Conservation (phyloP, 1,140 invertebrate genomes). For the Lysiphlebus fabarum region DNA sequence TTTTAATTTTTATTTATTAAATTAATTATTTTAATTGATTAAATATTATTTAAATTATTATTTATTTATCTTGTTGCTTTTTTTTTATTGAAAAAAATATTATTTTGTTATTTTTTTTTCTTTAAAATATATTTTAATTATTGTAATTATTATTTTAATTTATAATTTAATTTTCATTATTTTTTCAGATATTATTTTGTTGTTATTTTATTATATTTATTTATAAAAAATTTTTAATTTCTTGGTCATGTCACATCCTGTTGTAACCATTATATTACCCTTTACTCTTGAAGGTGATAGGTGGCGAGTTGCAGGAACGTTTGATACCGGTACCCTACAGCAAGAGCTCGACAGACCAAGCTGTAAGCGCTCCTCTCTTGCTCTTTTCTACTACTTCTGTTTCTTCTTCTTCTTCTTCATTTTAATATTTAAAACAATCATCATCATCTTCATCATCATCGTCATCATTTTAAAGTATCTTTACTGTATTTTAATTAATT, state of each 20-base stretch:
- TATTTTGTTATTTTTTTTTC: too few relatives aligned
- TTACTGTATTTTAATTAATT: conserved; percentile 6
- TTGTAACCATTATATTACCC: conserved; percentile 64
- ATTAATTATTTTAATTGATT: too few relatives aligned
- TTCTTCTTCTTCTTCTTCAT: conserved; percentile 31
- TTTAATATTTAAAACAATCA: conserved; percentile 16
- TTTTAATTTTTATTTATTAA: too few relatives aligned
- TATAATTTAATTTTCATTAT: too few relatives aligned
- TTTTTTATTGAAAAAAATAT: too few relatives aligned
- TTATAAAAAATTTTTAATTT: conserved; percentile 27
- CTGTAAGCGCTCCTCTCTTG: conserved; percentile 80
- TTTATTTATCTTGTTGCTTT: too few relatives aligned
- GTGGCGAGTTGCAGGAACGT: conserved; percentile 98
- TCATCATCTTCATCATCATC: conserved; percentile 20
- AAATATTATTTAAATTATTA: too few relatives aligned
- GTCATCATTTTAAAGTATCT: too few relatives aligned
- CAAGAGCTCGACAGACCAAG: conserved; percentile 99
- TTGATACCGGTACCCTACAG: conserved; percentile 98
- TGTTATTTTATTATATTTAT: conserved; percentile 12
- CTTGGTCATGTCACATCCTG: conserved; percentile 44
- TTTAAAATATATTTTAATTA: too few relatives aligned
- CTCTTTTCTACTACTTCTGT: conserved; percentile 40
- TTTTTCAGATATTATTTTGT: conserved; percentile 26
- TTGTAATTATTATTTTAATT: too few relatives aligned
- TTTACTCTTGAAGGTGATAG: conserved; percentile 94